Conservation (phyloP, 2,797 vertebrate species). For the Heliangelus exortis region DNA sequence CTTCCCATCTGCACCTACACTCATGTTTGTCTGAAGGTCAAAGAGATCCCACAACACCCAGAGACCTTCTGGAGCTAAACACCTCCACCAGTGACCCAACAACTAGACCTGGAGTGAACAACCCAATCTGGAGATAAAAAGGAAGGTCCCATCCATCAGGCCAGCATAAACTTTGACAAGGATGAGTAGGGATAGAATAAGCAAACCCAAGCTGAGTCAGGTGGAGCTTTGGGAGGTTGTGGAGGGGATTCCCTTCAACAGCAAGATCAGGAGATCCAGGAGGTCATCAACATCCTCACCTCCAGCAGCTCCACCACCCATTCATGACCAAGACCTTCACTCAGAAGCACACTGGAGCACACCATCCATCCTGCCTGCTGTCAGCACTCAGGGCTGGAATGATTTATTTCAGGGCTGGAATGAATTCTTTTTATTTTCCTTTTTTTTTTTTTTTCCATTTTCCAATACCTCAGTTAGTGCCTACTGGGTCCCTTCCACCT, state of each 20-base stretch:
- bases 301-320: neutral
- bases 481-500: neutral
- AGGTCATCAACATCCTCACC: neutral
- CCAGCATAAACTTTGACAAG: neutral
- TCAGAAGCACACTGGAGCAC: no score
- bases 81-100: neutral
- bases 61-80: neutral
- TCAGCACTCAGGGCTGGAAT: neutral
- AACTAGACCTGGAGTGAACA: neutral
- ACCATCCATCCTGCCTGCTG: neutral
- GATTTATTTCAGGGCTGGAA: neutral
- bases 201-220: neutral
- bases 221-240: neutral
- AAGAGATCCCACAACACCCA: neutral
- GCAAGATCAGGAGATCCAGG: neutral
- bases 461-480: conserved; percentile 3
- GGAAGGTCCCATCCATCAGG: neutral
- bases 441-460: neutral
- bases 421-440: neutral
- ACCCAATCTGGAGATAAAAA: neutral
- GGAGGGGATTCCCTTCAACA: neutral
- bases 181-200: rapidly evolving
- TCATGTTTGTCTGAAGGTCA: neutral
- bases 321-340: neutral
- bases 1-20: neutral